Percentiles rank a stretch among this genome's conserved stretches.
Evolutionary conservation across 2,797 vertebrate genomes (phyloP).

Genomic region (Muraenolepis orangiensis): DNA sequence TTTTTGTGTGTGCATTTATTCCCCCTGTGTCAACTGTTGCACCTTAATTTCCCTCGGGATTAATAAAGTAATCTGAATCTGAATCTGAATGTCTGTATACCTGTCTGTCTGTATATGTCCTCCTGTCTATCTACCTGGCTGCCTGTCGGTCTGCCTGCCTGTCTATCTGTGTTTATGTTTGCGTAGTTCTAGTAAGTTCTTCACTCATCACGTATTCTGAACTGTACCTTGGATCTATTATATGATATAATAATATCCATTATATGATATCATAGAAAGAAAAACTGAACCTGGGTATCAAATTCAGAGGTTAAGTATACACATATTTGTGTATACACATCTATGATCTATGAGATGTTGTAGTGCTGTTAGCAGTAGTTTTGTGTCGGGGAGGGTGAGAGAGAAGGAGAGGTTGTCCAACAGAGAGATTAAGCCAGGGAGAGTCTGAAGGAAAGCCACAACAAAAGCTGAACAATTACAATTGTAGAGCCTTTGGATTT

Average conservation of each 20-base stretch:
- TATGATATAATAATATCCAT: background rate
- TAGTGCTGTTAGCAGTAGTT: background rate
- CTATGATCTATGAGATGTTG: background rate
- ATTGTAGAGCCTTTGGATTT: slow-evolving; percentile 7
- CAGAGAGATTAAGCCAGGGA: background rate
- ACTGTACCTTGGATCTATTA: background rate
- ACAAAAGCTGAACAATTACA: slow-evolving; percentile 8
- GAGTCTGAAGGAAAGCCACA: background rate
- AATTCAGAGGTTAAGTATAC: background rate
- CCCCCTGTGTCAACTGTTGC: too few relatives aligned
- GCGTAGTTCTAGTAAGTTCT: too few relatives aligned
- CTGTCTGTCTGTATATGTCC: background rate
- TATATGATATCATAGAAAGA: background rate
- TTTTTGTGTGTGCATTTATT: too few relatives aligned
- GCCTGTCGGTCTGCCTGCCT: background rate
- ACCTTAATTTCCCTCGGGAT: too few relatives aligned
- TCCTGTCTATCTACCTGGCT: background rate
- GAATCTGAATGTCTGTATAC: too few relatives aligned
- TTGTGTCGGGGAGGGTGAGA: background rate
- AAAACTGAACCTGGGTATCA: too few relatives aligned
- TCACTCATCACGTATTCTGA: too few relatives aligned
- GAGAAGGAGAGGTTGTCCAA: background rate
- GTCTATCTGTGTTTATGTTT: too few relatives aligned
- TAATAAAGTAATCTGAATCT: too few relatives aligned
- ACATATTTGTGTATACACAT: background rate